Evolutionary conservation across 2,113 vertebrate genomes (phyloP), one percentile per base, ranked within the genome.

Genomic region (Phalacrocorax aristotelis): DNA sequence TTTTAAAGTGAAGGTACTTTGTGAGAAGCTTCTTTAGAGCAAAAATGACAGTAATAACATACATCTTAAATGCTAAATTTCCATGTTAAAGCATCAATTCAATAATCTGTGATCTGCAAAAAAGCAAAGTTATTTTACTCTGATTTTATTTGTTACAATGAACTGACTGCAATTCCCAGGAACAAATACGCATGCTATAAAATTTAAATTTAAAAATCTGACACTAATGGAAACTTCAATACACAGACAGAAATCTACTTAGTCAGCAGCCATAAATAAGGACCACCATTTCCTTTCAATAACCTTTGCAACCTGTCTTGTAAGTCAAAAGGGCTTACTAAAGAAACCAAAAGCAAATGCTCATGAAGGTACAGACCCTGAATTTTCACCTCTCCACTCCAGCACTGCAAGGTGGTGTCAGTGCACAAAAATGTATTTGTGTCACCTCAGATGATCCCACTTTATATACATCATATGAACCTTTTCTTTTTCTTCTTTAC

Each of bases 61-160:
- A 76, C 32, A 90, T 69, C 89, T 87, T 84, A 84, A 94, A 91
- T 51, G 87, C 34, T 75, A 65, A 66, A 96, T 97, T 95, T 92
- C 87, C 81, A 91, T 54, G 65, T 84, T 96, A 95, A 95, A 94
- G 54, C 87, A 92, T 93, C 82, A 94, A 72, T 85, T 96, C 93
- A 79, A 89, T 87, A 92, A 93, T 87, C 86, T 82, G 26, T 80
- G 90, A 89, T 85, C 78, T 91, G 58, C 88, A 44, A 90, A 95
- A 92, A 90, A 79, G 69, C 54, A 22, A 77, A 92, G 87, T 65
- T 94, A 94, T 89, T 97, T 96, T 49, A 85, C 80, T 76, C 57
- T 25, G 54, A 95, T 92, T 96, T 93, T 95, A 95, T 97, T 96
- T 96, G 91, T 96, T 87, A 87, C 77, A 95, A 85, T 32, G 91